Conservation (phyloP, 2,113 vertebrate genomes). For the zebrafish (Danio rerio) region GRCz12tu NC_133197.1:14671501-14672000, state of each 20-base stretch:
- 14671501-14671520: slow-evolving; percentile 16
- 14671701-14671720: slow-evolving; percentile 12
- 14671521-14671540: slow-evolving; percentile 10
- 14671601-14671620: slow-evolving; percentile 28
- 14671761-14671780: neutral
- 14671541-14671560: neutral
- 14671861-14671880: slow-evolving; percentile 53
- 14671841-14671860: slow-evolving; percentile 38
- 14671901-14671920: slow-evolving; percentile 68
- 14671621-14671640: neutral
- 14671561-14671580: slow-evolving; percentile 7
- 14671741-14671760: slow-evolving; percentile 9
- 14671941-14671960: slow-evolving; percentile 61
- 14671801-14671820: slow-evolving; percentile 13
- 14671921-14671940: slow-evolving; percentile 68
- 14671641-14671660: neutral
- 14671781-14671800: neutral
- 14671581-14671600: slow-evolving; percentile 30
- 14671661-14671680: neutral
- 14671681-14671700: neutral
- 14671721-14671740: slow-evolving; percentile 13
- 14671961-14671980: slow-evolving; percentile 69
- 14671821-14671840: slow-evolving; percentile 36
- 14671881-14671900: slow-evolving; percentile 55
- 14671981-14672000: slow-evolving; percentile 64